Evolutionary conservation across 2,113 vertebrate genomes (phyloP).

Genomic region (Myotis yumanensis): DNA sequence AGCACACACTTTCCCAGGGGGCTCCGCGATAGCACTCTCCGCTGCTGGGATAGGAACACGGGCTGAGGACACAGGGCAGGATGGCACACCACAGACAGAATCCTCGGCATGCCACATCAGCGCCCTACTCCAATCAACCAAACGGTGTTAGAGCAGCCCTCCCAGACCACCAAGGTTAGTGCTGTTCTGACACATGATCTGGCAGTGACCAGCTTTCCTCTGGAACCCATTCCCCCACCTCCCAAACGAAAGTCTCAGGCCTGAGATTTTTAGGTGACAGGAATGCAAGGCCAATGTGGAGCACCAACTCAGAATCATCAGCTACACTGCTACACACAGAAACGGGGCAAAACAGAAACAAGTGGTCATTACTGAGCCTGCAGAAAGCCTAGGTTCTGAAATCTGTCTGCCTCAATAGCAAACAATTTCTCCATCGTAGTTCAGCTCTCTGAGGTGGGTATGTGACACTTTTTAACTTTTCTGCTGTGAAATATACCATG

Average conservation of each 20-base stretch:
- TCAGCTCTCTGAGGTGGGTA: not conserved
- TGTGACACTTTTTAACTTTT: not conserved
- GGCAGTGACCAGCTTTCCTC: not conserved
- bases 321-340: not conserved
- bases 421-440: not conserved
- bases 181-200: not conserved
- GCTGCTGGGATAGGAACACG: not conserved
- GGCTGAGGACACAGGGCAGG: not conserved
- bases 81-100: not conserved
- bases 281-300: not conserved
- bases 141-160: not conserved
- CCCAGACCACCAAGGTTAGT: not conserved
- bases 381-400: not conserved
- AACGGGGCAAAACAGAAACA: not conserved
- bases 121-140: not conserved
- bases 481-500: not conserved
- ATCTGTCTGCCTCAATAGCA: not conserved
- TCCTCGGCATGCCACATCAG: fast-evolving
- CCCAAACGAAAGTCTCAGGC: not conserved
- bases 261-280: not conserved
- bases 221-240: not conserved
- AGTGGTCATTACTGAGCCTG: not conserved
- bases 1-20: not conserved
- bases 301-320: not conserved
- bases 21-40: too few species aligned